Percentiles rank a stretch among this genome's conserved stretches.
Evolutionary conservation across 2,797 vertebrate species (phyloP).

Genomic region (Platalea minor): DNA sequence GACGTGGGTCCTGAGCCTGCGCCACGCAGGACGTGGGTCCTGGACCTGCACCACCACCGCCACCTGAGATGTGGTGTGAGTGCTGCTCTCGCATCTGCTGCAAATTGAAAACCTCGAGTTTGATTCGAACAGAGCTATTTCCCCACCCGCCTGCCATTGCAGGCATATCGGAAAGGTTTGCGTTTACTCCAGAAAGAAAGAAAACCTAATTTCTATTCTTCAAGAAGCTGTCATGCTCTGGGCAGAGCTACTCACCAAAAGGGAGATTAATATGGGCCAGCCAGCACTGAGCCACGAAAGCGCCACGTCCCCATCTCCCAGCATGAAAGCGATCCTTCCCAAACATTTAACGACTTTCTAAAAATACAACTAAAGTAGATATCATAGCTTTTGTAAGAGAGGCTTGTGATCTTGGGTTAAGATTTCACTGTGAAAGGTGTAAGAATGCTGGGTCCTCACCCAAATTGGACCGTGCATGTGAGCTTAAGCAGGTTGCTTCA

Average conservation of each 20-base stretch:
- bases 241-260: neutral
- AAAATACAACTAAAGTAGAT: neutral
- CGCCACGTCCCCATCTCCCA: accelerated
- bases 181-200: neutral
- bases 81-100: neutral
- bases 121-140: neutral
- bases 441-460: neutral
- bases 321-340: neutral
- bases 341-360: neutral
- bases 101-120: neutral
- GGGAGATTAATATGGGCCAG: neutral
- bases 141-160: neutral
- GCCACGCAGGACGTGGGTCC: neutral
- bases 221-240: neutral
- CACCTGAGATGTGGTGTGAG: neutral
- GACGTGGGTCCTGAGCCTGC: neutral
- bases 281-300: neutral
- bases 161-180: neutral
- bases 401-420: neutral
- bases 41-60: neutral
- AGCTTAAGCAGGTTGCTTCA: neutral
- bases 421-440: neutral
- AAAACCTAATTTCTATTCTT: neutral
- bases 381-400: neutral
- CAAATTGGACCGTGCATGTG: neutral